These are phyloP conservation scores for Euphonia xanthogaster DNA, from an alignment of 2,797 vertebrate genomes.

Conservation along the genomic window DNA sequence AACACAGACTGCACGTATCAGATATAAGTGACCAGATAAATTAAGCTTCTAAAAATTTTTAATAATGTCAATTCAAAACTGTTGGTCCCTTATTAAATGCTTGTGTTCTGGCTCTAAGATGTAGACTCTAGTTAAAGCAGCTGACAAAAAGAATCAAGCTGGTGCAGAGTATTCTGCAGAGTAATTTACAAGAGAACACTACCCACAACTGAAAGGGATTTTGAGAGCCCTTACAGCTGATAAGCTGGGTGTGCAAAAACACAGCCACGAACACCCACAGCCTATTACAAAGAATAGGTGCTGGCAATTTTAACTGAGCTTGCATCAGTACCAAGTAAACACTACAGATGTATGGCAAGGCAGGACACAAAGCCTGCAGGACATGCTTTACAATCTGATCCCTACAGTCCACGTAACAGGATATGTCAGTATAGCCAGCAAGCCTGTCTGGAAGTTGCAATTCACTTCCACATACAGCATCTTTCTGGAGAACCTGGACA, in stretches of 20 bases:
- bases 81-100: not conserved
- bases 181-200: not conserved
- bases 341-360: not conserved
- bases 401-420: not conserved
- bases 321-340: not conserved
- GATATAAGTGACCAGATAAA: not conserved
- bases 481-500: not conserved
- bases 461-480: not conserved
- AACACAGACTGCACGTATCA: not conserved
- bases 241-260: not conserved
- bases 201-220: not conserved
- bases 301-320: not conserved
- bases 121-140: not conserved
- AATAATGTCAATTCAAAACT: not conserved
- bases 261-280: not conserved
- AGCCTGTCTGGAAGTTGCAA: not conserved
- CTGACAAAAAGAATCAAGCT: not conserved
- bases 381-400: not conserved
- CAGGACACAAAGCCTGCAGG: not conserved
- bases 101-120: not conserved
- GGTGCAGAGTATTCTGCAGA: not conserved
- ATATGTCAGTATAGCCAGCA: not conserved
- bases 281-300: not conserved
- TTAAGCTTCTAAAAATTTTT: not conserved
- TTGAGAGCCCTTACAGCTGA: not conserved